A percentile compares a stretch with the other conserved stretches of the same genome.
Conservation (phyloP, 2,113 vertebrate genomes). For the Tylochromis polylepis region DNA sequence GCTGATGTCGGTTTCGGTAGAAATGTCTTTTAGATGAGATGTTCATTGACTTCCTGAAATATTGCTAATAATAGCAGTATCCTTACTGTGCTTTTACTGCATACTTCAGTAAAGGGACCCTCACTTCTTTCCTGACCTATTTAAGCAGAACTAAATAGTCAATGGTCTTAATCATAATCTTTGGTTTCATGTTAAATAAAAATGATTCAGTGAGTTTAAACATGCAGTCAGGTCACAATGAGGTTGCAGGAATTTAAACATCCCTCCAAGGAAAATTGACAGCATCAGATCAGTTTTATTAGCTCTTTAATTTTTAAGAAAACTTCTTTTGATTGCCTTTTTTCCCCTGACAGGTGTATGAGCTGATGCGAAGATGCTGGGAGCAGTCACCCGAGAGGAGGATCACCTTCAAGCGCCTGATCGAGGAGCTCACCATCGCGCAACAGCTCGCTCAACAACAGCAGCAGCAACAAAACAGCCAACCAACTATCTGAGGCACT, state of each 20-base stretch:
- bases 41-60: background rate
- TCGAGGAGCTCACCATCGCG: slow-evolving; percentile 82
- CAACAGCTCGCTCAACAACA: slow-evolving; percentile 42
- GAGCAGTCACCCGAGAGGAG: slow-evolving; percentile 79
- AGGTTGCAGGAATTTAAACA: background rate
- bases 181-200: background rate
- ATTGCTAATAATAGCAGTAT: background rate
- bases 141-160: background rate
- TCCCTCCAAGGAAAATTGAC: background rate
- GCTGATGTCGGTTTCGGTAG: background rate
- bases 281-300: background rate
- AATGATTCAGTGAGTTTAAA: background rate
- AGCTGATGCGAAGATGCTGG: slow-evolving; percentile 92
- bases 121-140: background rate
- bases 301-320: background rate
- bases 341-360: slow-evolving; percentile 77
- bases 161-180: background rate
- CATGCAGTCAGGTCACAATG: background rate
- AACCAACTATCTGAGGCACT: background rate
- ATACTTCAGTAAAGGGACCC: background rate
- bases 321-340: background rate
- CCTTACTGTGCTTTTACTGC: background rate
- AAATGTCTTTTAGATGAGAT: background rate
- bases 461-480: background rate
- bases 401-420: slow-evolving; percentile 85